These are phyloP conservation scores for Erythrocercus mccallii DNA, from an alignment of 2,113 vertebrate species.

Conservation along the genomic window DNA sequence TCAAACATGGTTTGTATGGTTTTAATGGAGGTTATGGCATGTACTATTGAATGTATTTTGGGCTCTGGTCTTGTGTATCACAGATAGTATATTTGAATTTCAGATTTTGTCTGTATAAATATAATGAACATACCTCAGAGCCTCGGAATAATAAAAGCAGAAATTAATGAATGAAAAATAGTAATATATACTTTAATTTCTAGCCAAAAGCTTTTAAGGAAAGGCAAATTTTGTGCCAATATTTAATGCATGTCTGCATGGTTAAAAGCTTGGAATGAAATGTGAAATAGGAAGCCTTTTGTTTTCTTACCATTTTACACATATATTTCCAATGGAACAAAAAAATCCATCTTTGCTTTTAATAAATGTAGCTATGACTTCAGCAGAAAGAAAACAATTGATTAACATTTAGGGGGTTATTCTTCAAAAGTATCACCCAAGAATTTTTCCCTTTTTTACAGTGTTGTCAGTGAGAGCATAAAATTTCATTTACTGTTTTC, in stretches of 20 bases:
- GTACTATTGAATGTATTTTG: not conserved
- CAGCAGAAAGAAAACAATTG: conserved; percentile 45
- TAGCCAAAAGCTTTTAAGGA: not conserved
- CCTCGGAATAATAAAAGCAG: not conserved
- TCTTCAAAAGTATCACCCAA: conserved; percentile 32
- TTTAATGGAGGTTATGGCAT: not conserved
- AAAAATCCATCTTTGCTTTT: conserved; percentile 18
- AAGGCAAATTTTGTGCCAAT: not conserved
- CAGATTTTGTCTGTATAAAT: not conserved
- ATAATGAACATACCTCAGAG: not conserved
- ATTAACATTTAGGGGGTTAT: conserved; percentile 35
- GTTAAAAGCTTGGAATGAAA: not conserved
- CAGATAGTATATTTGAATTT: not conserved
- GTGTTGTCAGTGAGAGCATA: conserved; percentile 28
- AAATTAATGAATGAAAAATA: not conserved
- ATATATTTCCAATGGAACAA: not conserved
- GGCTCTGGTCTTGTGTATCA: not conserved
- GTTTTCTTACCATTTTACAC: not conserved
- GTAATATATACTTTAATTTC: not conserved
- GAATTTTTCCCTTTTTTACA: conserved; percentile 26
- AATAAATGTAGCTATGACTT: conserved; percentile 38
- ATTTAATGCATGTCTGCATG: not conserved
- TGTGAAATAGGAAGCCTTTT: not conserved
- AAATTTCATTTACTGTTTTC: conserved; percentile 50
- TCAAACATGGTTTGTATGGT: not conserved